These are phyloP conservation scores for Lasioglossum lativentre DNA, from an alignment of 2,888 invertebrate species.

Conservation along the genomic window DNA sequence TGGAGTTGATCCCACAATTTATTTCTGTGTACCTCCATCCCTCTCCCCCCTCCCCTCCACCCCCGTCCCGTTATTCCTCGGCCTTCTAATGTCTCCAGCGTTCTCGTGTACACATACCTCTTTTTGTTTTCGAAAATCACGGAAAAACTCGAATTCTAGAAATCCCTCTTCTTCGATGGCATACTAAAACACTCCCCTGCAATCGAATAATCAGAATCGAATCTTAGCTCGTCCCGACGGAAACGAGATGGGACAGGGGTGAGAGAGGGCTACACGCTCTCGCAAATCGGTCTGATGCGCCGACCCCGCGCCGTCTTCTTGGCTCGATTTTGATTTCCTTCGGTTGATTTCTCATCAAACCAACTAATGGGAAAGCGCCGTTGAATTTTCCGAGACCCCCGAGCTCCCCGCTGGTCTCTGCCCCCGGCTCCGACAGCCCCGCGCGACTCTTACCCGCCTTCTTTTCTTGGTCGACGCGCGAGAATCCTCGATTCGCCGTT, in stretches of 20 bases:
- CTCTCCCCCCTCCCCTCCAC: no score
- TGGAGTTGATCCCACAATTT: slow-evolving; percentile 38
- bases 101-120: neutral
- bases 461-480: slow-evolving; percentile 34
- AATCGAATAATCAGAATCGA: slow-evolving; percentile 34
- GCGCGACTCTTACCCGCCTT: slow-evolving; percentile 4
- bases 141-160: neutral
- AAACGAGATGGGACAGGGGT: slow-evolving; percentile 6
- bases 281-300: slow-evolving; percentile 40
- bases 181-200: slow-evolving; percentile 17
- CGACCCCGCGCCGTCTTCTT: slow-evolving; percentile 35
- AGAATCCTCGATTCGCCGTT: slow-evolving; percentile 25
- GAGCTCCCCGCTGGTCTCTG: neutral
- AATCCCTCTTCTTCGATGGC: neutral
- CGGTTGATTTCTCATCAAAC: slow-evolving; percentile 73
- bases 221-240: slow-evolving; percentile 21
- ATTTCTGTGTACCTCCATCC: slow-evolving; percentile 25
- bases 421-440: neutral
- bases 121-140: neutral
- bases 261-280: slow-evolving; percentile 15
- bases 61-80: neutral
- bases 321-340: slow-evolving; percentile 67
- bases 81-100: neutral
- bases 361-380: slow-evolving; percentile 67
- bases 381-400: slow-evolving; percentile 49